Evolutionary conservation across 2,888 invertebrate species (phyloP).

Genomic region (Lepidocyrtoides sp.): DNA sequence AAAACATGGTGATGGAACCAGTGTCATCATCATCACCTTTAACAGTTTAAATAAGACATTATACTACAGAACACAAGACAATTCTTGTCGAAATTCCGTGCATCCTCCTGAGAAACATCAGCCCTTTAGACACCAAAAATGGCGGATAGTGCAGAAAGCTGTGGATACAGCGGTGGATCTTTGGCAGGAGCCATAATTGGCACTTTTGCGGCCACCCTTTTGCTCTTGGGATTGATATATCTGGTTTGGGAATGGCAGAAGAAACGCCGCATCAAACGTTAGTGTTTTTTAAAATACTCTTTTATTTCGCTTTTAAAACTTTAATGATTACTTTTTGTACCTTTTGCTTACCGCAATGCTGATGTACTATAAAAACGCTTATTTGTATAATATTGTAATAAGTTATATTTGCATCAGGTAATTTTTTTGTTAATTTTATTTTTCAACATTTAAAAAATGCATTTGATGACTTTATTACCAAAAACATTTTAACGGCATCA

Average conservation of each 20-base stretch:
- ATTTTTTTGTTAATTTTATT: no score
- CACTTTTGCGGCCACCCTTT: constrained; percentile 90
- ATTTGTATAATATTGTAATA: no score
- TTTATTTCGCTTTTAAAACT: neutral
- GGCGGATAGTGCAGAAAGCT: constrained; percentile 60
- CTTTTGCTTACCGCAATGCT: no score
- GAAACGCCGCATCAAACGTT: constrained; percentile 89
- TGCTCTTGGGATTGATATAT: constrained; percentile 89
- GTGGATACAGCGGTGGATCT: constrained; percentile 90
- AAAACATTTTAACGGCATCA: no score
- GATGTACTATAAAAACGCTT: no score
- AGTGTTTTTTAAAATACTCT: constrained; percentile 85
- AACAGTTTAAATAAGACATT: constrained; percentile 21
- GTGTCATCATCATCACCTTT: neutral
- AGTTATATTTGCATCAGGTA: no score
- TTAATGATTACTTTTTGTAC: no score
- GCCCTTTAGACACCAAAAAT: constrained; percentile 1
- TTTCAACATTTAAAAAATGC: no score
- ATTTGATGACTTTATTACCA: no score
- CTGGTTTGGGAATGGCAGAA: constrained; percentile 90
- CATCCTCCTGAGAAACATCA: constrained; percentile 4
- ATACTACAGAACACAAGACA: neutral
- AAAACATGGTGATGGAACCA: constrained; percentile 43
- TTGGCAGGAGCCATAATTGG: constrained; percentile 91
- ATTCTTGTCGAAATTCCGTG: constrained; percentile 13